phyloP scores from a whole-genome alignment of 2,113 vertebrate species.

The Monopterus albus region DNA sequence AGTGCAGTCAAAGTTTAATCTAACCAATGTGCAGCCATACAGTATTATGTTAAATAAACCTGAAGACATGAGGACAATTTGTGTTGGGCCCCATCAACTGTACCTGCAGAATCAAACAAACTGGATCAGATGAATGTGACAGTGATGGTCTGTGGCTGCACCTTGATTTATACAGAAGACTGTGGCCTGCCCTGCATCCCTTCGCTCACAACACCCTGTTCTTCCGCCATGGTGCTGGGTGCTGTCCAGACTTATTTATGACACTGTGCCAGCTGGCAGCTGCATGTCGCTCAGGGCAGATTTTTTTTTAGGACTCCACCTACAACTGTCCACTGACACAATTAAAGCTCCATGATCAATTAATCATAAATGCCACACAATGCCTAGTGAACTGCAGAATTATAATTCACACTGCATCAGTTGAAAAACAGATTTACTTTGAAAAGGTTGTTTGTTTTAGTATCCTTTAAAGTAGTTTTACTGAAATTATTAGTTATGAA shows the following conservation, averaged over 20 bases:
- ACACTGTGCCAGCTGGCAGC: slow-evolving; percentile 54
- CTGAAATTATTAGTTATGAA: background rate
- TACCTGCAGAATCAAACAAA: too few relatives aligned
- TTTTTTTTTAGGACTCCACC: slow-evolving; percentile 49
- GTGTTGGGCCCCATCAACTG: too few relatives aligned
- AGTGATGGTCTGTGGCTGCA: too few relatives aligned
- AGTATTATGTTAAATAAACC: too few relatives aligned
- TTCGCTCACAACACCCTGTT: slow-evolving; percentile 29
- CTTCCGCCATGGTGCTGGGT: slow-evolving; percentile 15
- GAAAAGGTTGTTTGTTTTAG: background rate
- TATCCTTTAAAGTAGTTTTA: background rate
- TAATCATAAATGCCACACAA: slow-evolving; percentile 43
- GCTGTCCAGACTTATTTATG: slow-evolving; percentile 32
- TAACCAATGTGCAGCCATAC: too few relatives aligned
- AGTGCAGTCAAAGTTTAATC: too few relatives aligned
- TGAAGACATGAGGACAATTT: too few relatives aligned
- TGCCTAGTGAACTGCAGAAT: slow-evolving; percentile 2
- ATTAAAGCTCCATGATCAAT: slow-evolving; percentile 37
- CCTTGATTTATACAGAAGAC: slow-evolving; percentile 39
- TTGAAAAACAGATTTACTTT: background rate
- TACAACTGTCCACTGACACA: slow-evolving; percentile 25
- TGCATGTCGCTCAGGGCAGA: slow-evolving; percentile 38
- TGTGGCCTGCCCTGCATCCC: slow-evolving; percentile 46
- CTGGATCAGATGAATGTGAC: slow-evolving; percentile 26
- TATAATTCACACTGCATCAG: background rate